Percentiles rank a stretch among this genome's conserved stretches.
phyloP scores from a whole-genome alignment of 2,113 vertebrate species.

The Spizaetus ornatus region DNA sequence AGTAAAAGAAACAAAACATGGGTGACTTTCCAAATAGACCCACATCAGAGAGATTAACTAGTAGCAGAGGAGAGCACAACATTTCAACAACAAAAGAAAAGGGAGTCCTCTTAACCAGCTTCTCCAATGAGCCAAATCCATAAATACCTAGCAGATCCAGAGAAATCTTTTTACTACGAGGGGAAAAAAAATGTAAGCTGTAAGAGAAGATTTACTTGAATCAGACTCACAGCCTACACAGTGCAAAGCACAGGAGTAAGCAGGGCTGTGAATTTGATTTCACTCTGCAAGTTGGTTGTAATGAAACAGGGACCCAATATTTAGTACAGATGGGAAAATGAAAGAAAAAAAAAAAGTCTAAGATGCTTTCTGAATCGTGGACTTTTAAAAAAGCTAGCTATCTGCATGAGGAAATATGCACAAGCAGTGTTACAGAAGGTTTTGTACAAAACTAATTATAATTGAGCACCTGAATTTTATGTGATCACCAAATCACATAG shows the following conservation, averaged over 20 bases:
- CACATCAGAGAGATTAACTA: conserved; percentile 36
- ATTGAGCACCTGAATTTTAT: not conserved
- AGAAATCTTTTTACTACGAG: not conserved
- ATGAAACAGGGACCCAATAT: not conserved
- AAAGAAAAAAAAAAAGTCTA: not conserved
- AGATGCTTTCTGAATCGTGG: not conserved
- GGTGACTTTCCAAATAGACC: conserved; percentile 42
- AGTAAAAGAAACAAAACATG: conserved; percentile 7
- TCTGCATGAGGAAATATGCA: not conserved
- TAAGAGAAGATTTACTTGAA: not conserved
- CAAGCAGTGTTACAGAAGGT: not conserved
- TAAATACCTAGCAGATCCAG: not conserved
- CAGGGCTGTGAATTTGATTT: not conserved
- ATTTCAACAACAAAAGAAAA: conserved; percentile 25
- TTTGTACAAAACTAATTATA: not conserved
- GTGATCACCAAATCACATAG: not conserved
- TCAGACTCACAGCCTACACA: conserved; percentile 25
- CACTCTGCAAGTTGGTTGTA: not conserved
- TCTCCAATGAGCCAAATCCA: not conserved
- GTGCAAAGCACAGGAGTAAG: conserved; percentile 17
- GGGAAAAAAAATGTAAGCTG: not conserved
- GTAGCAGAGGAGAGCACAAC: conserved; percentile 21
- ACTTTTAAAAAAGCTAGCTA: not conserved
- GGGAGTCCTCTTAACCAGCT: conserved; percentile 14
- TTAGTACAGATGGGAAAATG: not conserved